Base-by-base conservation (phyloP, 2,113 vertebrate genomes). In the Plestiodon gilberti region DNA sequence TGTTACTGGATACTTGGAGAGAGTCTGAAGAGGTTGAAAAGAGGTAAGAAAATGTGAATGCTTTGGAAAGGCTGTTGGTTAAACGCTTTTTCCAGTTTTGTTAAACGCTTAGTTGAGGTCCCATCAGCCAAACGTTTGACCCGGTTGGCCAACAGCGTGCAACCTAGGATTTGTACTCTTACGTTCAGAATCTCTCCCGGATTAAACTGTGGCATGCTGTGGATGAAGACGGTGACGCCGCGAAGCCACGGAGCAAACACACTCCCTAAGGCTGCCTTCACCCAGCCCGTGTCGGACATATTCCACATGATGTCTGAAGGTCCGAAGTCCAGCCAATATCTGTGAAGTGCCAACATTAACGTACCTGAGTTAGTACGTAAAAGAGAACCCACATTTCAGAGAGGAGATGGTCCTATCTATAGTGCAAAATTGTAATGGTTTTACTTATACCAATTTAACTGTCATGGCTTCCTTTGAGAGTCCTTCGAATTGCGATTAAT, bases 201-300 rank as follows among this genome's bases (percentile, higher is more conserved):
- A 43, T 97, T 91, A 83, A 97, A 96, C 69, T 95, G 93, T 38
- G 95, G 90, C 92, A 95, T 96, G 78, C 86, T 91, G 74, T 94
- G 97, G 55, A 89, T 91, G 85, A 97, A 97, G 67, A 94, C 91
- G 87, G 96, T 97, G 0, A 95, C 90, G 30, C 97, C 97, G 33
- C 91, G 90, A 64, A 95, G 95, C 97, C 98, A 97, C 0, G 95
- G 93, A 9, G 93, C 89, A 78, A 96, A 98, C n/a, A 96, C 6
- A 4, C 95, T 96, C 15, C 96, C 95, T 83, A 96, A 85, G 33
- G 96, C 94, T 3, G 94, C 95, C 73, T 98, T 98, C 74, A 96
- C 84, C 97, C 97, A 98, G 65, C 95, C 97, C 0, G 96, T 96
- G 82, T 97, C 97, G 0, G 96, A 96, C 38, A 95, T 94, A 81